These are phyloP conservation scores for Scyliorhinus canicula DNA, from an alignment of 2,797 vertebrate species.

Conservation along the genomic window DNA sequence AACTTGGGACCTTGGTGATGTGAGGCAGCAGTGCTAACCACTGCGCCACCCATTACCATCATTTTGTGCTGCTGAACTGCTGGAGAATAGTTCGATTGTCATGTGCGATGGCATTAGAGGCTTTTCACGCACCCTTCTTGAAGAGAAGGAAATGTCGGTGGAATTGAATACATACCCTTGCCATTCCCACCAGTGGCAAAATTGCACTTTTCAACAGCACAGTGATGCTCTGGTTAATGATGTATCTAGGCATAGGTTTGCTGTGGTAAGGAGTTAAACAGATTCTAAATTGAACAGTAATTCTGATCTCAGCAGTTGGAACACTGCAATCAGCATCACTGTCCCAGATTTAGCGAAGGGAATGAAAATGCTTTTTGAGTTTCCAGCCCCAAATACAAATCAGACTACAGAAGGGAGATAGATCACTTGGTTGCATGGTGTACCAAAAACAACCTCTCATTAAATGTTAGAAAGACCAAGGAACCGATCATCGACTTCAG, in stretches of 20 bases:
- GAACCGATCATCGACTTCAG: too few species aligned
- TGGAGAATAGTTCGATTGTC: too few species aligned
- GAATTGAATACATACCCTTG: background rate
- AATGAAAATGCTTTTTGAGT: background rate
- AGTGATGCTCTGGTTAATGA: background rate
- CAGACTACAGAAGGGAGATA: too few species aligned
- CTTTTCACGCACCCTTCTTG: background rate
- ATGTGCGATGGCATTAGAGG: background rate
- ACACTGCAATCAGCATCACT: background rate
- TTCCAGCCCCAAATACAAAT: too few species aligned
- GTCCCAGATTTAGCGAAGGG: background rate
- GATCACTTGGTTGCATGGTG: too few species aligned
- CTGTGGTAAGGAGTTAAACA: background rate
- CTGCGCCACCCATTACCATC: too few species aligned
- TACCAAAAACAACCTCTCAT: too few species aligned
- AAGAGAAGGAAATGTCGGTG: background rate
- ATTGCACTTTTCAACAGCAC: background rate
- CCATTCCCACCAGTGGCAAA: background rate
- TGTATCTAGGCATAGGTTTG: background rate
- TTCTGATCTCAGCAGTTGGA: background rate
- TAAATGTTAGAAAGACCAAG: too few species aligned
- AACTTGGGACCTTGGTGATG: too few species aligned
- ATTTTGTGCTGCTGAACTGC: too few species aligned
- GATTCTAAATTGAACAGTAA: background rate
- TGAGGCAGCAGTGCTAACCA: too few species aligned